Evolutionary conservation across 2,888 invertebrate genomes (phyloP).

Genomic region (Cylindroiulus punctatus): DNA sequence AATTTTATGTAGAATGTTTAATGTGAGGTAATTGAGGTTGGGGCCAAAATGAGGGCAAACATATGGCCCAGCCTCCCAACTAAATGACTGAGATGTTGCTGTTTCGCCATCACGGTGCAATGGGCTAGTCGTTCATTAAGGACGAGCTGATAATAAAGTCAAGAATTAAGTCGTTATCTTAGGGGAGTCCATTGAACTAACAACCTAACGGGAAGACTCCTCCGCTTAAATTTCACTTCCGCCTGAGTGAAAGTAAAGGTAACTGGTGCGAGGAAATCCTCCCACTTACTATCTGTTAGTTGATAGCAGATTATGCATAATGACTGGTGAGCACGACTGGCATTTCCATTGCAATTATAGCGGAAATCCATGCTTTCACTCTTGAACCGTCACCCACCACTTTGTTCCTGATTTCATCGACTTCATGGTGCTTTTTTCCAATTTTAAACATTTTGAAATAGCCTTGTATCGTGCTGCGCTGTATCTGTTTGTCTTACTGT

Average conservation of each 20-base stretch:
- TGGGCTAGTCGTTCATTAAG: background rate
- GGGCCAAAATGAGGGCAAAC: slow-evolving; percentile 23
- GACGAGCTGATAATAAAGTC: background rate
- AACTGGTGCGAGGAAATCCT: slow-evolving; percentile 45
- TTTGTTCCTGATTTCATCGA: slow-evolving; percentile 17
- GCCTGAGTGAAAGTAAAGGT: slow-evolving; percentile 35
- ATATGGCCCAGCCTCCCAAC: background rate
- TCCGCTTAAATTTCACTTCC: background rate
- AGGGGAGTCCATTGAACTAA: background rate
- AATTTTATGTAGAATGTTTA: background rate
- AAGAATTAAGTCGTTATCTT: slow-evolving; percentile 14
- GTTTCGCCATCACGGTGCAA: background rate
- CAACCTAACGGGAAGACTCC: background rate
- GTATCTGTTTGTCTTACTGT: background rate
- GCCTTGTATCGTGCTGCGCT: background rate
- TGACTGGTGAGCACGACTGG: slow-evolving; percentile 1
- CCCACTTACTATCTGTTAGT: slow-evolving; percentile 7
- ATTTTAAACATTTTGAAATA: background rate
- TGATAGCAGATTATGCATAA: slow-evolving; percentile 6
- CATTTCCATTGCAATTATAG: background rate
- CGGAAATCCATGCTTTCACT: slow-evolving; percentile 14
- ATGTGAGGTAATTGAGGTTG: background rate
- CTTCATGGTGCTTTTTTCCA: background rate
- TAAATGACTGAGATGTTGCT: background rate
- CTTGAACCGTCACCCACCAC: slow-evolving; percentile 17